Percentiles rank a stretch among this genome's conserved stretches.
Evolutionary conservation across 1,140 invertebrate genomes (phyloP).

Genomic region (Drosophila orosa): DNA sequence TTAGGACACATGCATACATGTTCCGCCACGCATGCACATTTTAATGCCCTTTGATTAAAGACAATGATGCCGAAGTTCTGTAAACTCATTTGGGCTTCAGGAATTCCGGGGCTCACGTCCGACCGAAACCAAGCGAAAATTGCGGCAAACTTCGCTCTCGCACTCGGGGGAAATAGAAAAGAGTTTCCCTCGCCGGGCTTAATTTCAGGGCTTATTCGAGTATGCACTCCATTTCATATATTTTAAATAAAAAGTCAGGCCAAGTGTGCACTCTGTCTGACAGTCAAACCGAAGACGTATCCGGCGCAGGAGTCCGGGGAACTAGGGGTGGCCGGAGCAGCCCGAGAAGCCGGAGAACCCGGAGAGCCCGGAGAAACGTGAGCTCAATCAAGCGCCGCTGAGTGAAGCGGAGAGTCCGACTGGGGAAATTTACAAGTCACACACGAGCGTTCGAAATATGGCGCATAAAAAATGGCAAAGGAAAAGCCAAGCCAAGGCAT

Average conservation of each 20-base stretch:
- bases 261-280: conserved; percentile 44
- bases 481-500: conserved; percentile 24
- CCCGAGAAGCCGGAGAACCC: conserved; percentile 6
- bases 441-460: conserved; percentile 53
- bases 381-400: conserved; percentile 77
- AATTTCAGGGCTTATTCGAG: conserved; percentile 64
- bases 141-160: conserved; percentile 47
- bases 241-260: conserved; percentile 62
- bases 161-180: conserved; percentile 67
- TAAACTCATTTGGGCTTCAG: conserved; percentile 35
- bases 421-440: conserved; percentile 77
- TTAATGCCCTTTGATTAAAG: conserved; percentile 54
- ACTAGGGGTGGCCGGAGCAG: background rate
- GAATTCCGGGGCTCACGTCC: conserved; percentile 55
- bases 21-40: conserved; percentile 38
- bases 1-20: conserved; percentile 6
- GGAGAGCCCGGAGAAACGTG: conserved; percentile 58
- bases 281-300: conserved; percentile 42
- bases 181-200: conserved; percentile 47
- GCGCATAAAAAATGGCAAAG: conserved; percentile 34
- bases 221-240: conserved; percentile 44
- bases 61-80: conserved; percentile 62
- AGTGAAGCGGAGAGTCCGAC: conserved; percentile 53
- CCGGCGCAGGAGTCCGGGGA: conserved; percentile 2
- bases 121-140: conserved; percentile 51